phyloP scores from a whole-genome alignment of 2,888 invertebrate genomes.

The Oasisia sp. region DNA sequence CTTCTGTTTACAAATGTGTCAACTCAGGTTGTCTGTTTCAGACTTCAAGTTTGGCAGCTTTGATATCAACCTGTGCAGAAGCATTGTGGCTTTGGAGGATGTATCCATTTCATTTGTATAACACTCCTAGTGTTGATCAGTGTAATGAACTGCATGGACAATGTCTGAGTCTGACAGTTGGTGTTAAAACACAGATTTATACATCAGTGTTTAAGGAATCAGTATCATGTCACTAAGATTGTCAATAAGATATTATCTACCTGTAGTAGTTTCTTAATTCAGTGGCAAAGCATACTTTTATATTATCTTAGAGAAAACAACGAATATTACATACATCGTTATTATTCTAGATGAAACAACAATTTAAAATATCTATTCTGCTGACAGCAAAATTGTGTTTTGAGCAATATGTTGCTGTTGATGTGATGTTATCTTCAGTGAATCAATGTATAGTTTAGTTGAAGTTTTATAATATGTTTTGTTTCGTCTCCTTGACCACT shows the following conservation, averaged over 20 bases:
- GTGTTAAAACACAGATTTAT: too few species aligned
- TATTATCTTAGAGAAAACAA: conserved; percentile 13
- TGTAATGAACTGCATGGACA: too few species aligned
- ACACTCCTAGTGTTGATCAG: neutral
- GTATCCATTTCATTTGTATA: conserved; percentile 34
- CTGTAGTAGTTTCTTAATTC: neutral
- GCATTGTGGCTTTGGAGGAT: conserved; percentile 35
- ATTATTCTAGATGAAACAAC: neutral
- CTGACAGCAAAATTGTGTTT: neutral
- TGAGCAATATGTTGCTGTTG: neutral
- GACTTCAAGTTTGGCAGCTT: conserved; percentile 38
- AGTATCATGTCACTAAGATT: too few species aligned
- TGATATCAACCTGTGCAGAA: conserved; percentile 38
- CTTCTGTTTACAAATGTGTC: neutral
- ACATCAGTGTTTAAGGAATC: too few species aligned
- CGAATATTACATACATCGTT: neutral
- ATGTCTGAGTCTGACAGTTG: too few species aligned
- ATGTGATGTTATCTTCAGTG: neutral
- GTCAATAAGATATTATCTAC: too few species aligned
- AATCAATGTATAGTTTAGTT: neutral
- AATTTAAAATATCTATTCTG: neutral
- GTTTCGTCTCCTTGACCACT: neutral
- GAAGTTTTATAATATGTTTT: neutral
- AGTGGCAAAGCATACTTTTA: neutral
- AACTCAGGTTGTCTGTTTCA: conserved; percentile 24